These are phyloP conservation scores for Saguinus midas DNA, from an alignment of 2,113 vertebrate genomes.

Conservation along the genomic window DNA sequence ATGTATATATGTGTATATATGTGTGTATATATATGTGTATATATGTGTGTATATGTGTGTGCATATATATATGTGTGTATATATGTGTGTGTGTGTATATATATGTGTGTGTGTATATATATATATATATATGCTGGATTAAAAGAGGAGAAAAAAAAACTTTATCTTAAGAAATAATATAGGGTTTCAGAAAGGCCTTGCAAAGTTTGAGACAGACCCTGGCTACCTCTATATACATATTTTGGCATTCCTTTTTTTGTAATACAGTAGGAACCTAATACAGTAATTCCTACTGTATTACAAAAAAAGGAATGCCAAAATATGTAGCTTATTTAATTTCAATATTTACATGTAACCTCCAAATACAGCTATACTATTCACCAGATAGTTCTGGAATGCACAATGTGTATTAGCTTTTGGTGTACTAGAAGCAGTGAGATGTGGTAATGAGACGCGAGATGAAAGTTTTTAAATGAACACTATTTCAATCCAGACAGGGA, in stretches of 20 bases:
- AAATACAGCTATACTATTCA: constrained; percentile 24
- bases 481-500: background rate
- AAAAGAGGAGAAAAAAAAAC: background rate
- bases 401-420: background rate
- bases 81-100: no score
- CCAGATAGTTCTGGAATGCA: background rate
- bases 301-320: constrained; percentile 21
- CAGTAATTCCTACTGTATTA: background rate
- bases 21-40: no score
- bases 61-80: no score
- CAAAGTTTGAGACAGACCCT: background rate
- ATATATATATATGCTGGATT: background rate
- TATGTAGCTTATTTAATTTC: background rate
- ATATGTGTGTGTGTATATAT: no score
- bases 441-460: background rate
- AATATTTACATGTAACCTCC: background rate
- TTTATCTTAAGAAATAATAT: background rate
- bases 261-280: no score
- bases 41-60: no score
- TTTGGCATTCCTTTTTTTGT: no score
- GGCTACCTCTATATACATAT: background rate
- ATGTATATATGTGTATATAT: no score
- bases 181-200: background rate
- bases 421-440: background rate
- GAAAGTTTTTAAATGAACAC: background rate